Evolutionary conservation across 1,140 invertebrate genomes (phyloP), one percentile per base, ranked within the genome.

Genomic region (Caenorhabditis remanei): DNA sequence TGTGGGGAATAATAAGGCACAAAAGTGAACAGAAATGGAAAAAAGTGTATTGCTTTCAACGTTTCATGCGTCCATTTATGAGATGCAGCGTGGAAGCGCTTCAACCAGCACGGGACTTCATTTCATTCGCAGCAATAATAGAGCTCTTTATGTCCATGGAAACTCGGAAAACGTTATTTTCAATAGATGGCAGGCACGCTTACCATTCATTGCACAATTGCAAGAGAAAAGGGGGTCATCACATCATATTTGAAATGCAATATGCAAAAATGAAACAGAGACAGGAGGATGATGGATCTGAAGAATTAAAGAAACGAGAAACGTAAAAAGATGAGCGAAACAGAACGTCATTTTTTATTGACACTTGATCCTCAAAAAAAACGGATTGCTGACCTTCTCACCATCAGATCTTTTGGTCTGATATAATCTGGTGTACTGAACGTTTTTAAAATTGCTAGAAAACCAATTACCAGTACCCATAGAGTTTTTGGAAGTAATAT

Each of bases 211-310:
- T 58, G 11, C 61, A 53, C 24, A n/a, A n/a, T 61, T 21, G 24
- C 16, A 61, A 61, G n/a, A 21, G 14, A 9, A 19, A 9, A 50
- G 14, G 43, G 46, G n/a, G 53, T 79, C 71, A 13, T 63, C 46
- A 24, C 46, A 79, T 79, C 71, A 79, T 24, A 43, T 21, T 50
- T 48, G 71, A 79, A 79, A 50, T 24, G 46, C 6, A 53, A 79
- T 79, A 50, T 79, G 46, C 19, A 41, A 24, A 50, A 79, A 79
- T 50, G 46, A 63, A 63, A 63, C 61, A 63, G 61, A 63, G 24
- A 63, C 5, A 32, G 14, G 24, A 63, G 19, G 24, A 63, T 7
- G n/a, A 32, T 24, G 24, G 21, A 32, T 71, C n/a, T 21, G 46
- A 11, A 53, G 46, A 79, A 50, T 50, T 40, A 48, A 32, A 46